These are phyloP conservation scores for Rhopilema esculentum DNA, from an alignment of 30 jellyfish, hydroid and myxozoan genomes.

Conservation along the genomic window DNA sequence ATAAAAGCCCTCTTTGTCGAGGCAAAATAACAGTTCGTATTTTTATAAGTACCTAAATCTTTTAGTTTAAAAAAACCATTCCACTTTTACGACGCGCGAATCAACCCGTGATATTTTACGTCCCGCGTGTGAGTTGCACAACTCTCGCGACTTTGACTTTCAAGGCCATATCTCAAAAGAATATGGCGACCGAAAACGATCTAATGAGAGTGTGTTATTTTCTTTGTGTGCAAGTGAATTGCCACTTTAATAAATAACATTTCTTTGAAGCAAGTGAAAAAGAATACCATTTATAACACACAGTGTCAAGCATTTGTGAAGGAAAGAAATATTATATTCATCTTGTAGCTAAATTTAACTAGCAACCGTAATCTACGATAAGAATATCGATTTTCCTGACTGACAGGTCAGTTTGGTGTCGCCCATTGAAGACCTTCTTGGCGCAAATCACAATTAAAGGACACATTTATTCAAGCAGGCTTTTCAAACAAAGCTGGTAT, in stretches of 20 bases:
- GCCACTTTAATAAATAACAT: not conserved
- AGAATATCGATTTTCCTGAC: not conserved
- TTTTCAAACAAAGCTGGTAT: not conserved
- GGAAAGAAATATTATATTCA: not conserved
- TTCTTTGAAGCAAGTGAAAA: not conserved
- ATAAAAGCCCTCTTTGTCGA: too few species aligned
- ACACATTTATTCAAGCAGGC: not conserved
- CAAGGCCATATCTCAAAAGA: conserved; percentile 2
- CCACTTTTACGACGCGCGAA: too few species aligned
- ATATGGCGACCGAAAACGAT: conserved; percentile 28
- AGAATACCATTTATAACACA: not conserved
- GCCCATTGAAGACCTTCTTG: not conserved
- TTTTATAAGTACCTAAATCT: too few species aligned
- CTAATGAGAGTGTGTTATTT: not conserved
- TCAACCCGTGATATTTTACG: not conserved
- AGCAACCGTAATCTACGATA: too few species aligned
- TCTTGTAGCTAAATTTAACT: not conserved
- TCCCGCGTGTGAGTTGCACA: not conserved
- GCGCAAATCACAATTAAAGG: not conserved
- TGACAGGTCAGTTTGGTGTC: not conserved
- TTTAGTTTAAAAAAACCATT: too few species aligned
- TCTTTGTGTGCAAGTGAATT: not conserved
- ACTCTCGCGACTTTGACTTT: conserved; percentile 17
- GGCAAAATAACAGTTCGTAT: too few species aligned
- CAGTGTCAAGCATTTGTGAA: not conserved